Base-by-base conservation (phyloP, 37 sponge, comb jelly and placozoan species). In the Theonella swinhoei region DNA sequence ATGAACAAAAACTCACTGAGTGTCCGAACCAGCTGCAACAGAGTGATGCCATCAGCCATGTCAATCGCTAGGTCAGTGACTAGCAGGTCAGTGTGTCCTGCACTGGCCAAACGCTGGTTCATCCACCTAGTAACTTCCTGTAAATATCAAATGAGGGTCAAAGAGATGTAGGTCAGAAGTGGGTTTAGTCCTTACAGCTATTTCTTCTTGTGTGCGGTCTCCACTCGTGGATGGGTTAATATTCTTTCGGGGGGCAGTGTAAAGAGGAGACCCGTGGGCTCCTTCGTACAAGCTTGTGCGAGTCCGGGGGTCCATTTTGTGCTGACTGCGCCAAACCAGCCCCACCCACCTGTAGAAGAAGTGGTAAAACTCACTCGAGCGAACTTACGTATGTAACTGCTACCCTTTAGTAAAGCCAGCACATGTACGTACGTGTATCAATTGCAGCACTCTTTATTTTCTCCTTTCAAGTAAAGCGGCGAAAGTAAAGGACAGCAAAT, bases 41-140 rank as follows among this genome's bases (percentile, higher is more conserved):
- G 78, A 41, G 90, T 89, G 43, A 79, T 83, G 59, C 90, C 87
- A 78, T 93, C 87, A 30, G 90, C 83, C 64, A 93, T 81, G 47
- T 84, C 93, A n/a, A 32, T 38, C 0, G 60, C 85, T 30, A 94
- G 64, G 47, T 90, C 79, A 28, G 80, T 84, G 41, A 90, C 72
- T 25, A 79, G 64, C 36, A 69, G 68, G 40, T 76, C 83, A 25
- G 70, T 8, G 42, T 87, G 58, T 1, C 87, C 86, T 2, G 42
- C 63, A 24, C 73, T 28, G 26, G 36, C 59, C 39, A 94, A 39
- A 25, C 77, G 76, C 39, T 71, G 76, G 40, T 91, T 93, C 0
- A 79, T 35, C 94, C 94, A 94, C 35, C 30, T 32, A 22, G 41
- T 68, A 33, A 67, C 54, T 1, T 86, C 94, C 94, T 94, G n/a